Base-by-base conservation (phyloP, 2,113 vertebrate genomes). In the Coracopsis vasa region DNA sequence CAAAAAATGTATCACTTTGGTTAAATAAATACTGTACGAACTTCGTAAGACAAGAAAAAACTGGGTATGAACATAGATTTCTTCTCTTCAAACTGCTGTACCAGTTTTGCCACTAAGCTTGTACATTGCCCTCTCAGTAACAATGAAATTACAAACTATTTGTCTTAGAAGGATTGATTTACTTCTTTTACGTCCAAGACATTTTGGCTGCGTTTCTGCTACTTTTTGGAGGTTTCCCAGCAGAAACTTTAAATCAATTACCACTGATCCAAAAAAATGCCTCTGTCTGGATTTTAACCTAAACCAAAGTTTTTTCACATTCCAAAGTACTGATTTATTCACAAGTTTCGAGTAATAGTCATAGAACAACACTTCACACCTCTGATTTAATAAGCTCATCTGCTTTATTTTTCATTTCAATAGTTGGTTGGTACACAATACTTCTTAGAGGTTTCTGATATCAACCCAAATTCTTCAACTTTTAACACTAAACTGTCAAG, bases 241-340 rank as follows among this genome's bases (percentile, higher is more conserved):
- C 84, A 96, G 94, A 96, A 97, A 96, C 88, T 96, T 90, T 90
- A 96, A 96, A 96, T 94, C 96, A 94, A 93, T 94, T 96, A 94
- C 86, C 31, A 72, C 89, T 37, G 54, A 90, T 95, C 85, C 91
- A 96, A 97, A 96, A 95, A 95, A 96, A 97, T 82, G 89, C 90
- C 90, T 92, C 91, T 3, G 80, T 96, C 91, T 97, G 91, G 94
- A 95, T 87, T 95, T 94, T 80, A 95, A 94, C 94, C 92, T 87
- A 95, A 96, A 88, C 42, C 44, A 47, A 92, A 87, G 48, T n/a
- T 86, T 95, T 92, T 88, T 96, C 82, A 92, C 95, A 97, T 97
- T 95, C 94, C 94, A 96, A 87, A 87, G 90, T 58, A 96, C 92
- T 97, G 94, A 97, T 97, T 97, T 96, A 95, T 95, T 97, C 92